A percentile compares a stretch with the other conserved stretches of the same genome.
phyloP scores from a whole-genome alignment of 2,113 vertebrate species.

The Excalfactoria chinensis region DNA sequence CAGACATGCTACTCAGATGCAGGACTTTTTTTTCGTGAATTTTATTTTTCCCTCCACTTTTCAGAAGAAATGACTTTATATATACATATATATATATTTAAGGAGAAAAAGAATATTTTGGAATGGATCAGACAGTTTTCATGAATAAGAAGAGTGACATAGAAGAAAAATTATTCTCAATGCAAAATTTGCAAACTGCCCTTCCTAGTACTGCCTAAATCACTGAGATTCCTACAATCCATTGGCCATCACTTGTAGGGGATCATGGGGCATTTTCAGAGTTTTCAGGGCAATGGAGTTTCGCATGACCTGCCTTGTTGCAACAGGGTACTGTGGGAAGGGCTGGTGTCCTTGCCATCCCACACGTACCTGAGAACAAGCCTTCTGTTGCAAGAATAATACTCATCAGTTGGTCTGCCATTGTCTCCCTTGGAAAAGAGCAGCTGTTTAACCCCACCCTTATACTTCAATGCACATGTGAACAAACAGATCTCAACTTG shows the following conservation, averaged over 20 bases:
- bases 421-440: background rate
- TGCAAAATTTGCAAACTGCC: background rate
- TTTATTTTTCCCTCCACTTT: background rate
- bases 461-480: background rate
- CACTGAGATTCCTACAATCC: background rate
- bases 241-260: background rate
- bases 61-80: no score
- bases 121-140: background rate
- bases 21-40: background rate
- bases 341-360: background rate
- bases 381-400: background rate
- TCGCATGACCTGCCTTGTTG: background rate
- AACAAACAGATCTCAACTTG: background rate
- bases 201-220: background rate
- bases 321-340: background rate
- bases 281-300: background rate
- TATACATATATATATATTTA: no score
- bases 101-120: background rate
- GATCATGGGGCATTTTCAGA: background rate
- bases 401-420: background rate
- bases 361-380: background rate
- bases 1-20: background rate
- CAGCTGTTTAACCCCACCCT: background rate
- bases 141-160: background rate
- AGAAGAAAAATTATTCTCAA: background rate